These are phyloP conservation scores for Fragum sueziense DNA, from an alignment of 2,888 invertebrate species.

Conservation along the genomic window DNA sequence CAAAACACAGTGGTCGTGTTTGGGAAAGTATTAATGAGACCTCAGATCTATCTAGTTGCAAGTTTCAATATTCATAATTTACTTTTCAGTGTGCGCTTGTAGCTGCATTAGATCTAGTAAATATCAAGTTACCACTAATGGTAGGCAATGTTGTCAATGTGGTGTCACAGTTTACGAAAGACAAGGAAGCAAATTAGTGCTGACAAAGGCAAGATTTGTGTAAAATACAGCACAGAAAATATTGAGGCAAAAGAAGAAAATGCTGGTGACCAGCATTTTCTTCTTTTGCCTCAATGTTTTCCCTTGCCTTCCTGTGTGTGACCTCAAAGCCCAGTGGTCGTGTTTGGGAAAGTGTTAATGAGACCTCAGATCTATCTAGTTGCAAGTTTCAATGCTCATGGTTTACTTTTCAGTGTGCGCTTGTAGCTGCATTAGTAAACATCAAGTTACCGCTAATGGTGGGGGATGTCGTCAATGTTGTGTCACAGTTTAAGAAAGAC, in stretches of 20 bases:
- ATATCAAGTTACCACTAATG: conserved; percentile 93
- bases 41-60: neutral
- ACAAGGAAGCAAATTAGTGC: too few species aligned
- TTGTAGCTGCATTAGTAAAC: conserved; percentile 93
- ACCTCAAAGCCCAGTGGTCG: too few species aligned
- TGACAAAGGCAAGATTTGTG: too few species aligned
- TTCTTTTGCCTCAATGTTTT: too few species aligned
- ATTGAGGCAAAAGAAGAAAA: too few species aligned
- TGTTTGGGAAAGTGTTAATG: neutral
- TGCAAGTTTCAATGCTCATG: neutral
- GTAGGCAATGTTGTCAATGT: conserved; percentile 93
- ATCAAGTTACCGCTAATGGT: conserved; percentile 93
- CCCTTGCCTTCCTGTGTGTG: too few species aligned
- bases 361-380: neutral
- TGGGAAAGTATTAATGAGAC: too few species aligned
- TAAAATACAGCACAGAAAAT: too few species aligned
- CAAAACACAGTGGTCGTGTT: too few species aligned
- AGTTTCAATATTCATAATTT: neutral
- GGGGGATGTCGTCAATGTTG: conserved; percentile 91
- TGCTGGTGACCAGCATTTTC: too few species aligned
- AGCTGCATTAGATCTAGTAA: conserved; percentile 93
- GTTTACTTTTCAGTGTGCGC: conserved; percentile 87
- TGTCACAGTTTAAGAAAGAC: conserved; percentile 84
- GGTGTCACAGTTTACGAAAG: conserved; percentile 84
- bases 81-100: conserved; percentile 90